Percentiles rank a stretch among this genome's conserved stretches.
These are phyloP conservation scores for Oncorhynchus kisutch DNA, from an alignment of 2,113 vertebrate genomes.

Conservation along the genomic window DNA sequence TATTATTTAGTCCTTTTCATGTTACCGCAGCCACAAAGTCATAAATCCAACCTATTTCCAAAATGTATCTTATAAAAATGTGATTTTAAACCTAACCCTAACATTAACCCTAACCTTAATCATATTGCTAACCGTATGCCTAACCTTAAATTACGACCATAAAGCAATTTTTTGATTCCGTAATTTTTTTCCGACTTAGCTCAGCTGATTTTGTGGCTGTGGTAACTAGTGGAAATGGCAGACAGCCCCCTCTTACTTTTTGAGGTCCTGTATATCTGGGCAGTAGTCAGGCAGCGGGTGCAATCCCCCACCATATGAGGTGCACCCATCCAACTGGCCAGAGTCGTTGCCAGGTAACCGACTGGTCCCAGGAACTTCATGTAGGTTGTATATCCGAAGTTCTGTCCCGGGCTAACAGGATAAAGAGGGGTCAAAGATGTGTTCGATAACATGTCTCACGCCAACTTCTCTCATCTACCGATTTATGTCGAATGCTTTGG, in stretches of 20 bases:
- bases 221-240: neutral
- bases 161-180: too few relatives aligned
- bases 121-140: too few relatives aligned
- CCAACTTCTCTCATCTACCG: too few relatives aligned
- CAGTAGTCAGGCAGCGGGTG: constrained; percentile 77
- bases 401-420: constrained; percentile 73
- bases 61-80: too few relatives aligned
- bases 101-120: too few relatives aligned
- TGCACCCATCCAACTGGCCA: constrained; percentile 78
- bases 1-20: neutral
- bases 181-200: fast-evolving
- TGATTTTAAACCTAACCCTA: too few relatives aligned
- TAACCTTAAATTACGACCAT: too few relatives aligned
- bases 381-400: constrained; percentile 88
- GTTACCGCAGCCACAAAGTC: too few relatives aligned
- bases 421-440: neutral
- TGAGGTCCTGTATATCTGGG: constrained; percentile 75
- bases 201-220: too few relatives aligned
- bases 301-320: constrained; percentile 84
- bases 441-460: too few relatives aligned
- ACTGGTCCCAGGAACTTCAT: constrained; percentile 58
- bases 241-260: constrained; percentile 64
- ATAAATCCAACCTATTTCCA: too few relatives aligned
- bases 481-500: too few relatives aligned
- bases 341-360: constrained; percentile 20